Evolutionary conservation across 2,888 invertebrate species (phyloP).

Genomic region (Orthonychiurus folsomi): DNA sequence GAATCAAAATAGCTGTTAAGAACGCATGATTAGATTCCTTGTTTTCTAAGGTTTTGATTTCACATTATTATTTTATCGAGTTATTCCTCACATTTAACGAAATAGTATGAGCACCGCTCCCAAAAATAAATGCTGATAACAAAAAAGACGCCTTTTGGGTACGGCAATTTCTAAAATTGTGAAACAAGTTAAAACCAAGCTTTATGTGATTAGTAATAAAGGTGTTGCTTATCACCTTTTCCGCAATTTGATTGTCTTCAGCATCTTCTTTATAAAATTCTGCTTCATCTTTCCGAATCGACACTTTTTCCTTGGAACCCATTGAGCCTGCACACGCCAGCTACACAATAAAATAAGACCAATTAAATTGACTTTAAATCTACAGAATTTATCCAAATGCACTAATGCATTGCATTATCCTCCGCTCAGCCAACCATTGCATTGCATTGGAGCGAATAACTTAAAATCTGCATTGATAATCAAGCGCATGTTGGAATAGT

Average conservation of each 20-base stretch:
- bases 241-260: too few species aligned
- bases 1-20: constrained; percentile 69
- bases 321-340: too few species aligned
- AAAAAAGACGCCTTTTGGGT: constrained; percentile 83
- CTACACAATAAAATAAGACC: too few species aligned
- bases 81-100: constrained; percentile 74
- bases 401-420: too few species aligned
- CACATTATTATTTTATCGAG: neutral
- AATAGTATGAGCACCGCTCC: constrained; percentile 94
- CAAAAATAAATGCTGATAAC: constrained; percentile 96
- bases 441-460: too few species aligned
- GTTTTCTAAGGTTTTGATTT: neutral
- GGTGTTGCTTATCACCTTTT: neutral
- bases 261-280: too few species aligned
- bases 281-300: too few species aligned
- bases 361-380: too few species aligned
- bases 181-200: neutral
- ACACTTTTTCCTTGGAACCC: neutral
- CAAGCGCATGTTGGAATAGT: too few species aligned
- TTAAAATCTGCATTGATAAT: too few species aligned
- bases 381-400: too few species aligned
- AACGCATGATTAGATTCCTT: neutral
- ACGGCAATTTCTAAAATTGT: constrained; percentile 44
- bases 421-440: too few species aligned
- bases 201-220: neutral